Evolutionary conservation across 1,140 invertebrate genomes (phyloP).

Genomic region (Penaeus vannamei): DNA sequence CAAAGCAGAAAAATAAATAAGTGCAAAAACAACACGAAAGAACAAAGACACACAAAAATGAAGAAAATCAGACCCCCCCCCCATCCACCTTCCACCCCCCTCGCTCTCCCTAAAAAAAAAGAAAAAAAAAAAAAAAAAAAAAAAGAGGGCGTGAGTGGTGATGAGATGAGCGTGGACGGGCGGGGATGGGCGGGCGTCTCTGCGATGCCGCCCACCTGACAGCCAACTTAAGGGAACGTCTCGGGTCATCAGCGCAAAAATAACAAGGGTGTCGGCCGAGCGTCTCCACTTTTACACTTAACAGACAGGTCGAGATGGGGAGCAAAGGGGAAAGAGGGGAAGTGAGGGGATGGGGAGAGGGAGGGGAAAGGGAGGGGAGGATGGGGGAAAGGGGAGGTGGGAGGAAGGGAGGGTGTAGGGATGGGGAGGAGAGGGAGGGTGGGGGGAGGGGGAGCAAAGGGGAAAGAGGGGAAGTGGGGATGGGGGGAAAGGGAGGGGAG

Average conservation of each 20-base stretch:
- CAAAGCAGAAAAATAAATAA: too few species aligned
- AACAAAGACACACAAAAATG: too few species aligned
- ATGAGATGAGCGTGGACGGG: not conserved
- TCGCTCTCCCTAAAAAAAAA: not conserved
- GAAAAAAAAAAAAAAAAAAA: too few species aligned
- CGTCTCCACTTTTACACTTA: slow-evolving; percentile 32
- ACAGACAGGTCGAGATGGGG: slow-evolving; percentile 24
- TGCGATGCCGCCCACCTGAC: not conserved
- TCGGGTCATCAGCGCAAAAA: slow-evolving; percentile 29
- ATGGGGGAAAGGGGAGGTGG: not conserved
- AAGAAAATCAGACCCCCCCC: too few species aligned
- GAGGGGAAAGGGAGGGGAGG: not conserved
- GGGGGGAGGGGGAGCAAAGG: not conserved
- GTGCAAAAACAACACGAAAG: too few species aligned
- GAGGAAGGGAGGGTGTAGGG: not conserved
- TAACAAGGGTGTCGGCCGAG: slow-evolving; percentile 19
- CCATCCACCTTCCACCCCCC: too few species aligned
- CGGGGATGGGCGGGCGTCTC: not conserved
- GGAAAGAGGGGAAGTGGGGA: not conserved
- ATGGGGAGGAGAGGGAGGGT: not conserved
- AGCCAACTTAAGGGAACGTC: slow-evolving; percentile 37
- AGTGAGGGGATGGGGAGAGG: not conserved
- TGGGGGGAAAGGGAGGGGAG: not conserved
- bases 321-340: not conserved
- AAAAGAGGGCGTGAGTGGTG: not conserved